A percentile compares a stretch with the other conserved stretches of the same genome.
These are phyloP conservation scores for Dichetophora obliterata DNA, from an alignment of 2,888 invertebrate genomes.

Conservation along the genomic window DNA sequence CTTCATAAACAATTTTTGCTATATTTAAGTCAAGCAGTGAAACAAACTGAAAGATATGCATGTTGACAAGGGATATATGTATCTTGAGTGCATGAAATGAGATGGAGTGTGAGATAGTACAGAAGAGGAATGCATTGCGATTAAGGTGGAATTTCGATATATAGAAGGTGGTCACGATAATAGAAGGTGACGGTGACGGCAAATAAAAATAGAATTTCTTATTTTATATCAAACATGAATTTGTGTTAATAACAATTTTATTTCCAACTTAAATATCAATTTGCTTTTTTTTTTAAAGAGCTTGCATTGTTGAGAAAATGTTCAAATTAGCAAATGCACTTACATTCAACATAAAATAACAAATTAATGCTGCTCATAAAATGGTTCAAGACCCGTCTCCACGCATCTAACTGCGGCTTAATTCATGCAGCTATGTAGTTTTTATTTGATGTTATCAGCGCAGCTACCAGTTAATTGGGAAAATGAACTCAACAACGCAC, in stretches of 20 bases:
- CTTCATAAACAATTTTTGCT: neutral
- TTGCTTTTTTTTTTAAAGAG: neutral
- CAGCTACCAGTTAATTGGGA: slow-evolving; percentile 28
- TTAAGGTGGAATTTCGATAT: neutral
- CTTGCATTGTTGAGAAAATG: neutral
- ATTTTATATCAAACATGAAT: neutral
- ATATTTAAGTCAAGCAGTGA: neutral
- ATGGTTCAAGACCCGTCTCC: neutral
- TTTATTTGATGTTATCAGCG: slow-evolving; percentile 21
- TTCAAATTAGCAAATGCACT: neutral
- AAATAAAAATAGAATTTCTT: neutral
- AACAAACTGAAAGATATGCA: neutral
- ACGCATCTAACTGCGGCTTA: neutral
- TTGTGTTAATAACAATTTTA: neutral
- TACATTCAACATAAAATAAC: neutral
- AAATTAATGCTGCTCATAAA: neutral
- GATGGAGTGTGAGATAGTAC: no score
- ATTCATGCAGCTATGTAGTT: neutral
- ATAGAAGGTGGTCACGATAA: neutral
- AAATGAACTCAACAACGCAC: slow-evolving; percentile 27
- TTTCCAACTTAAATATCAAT: neutral
- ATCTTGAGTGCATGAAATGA: neutral
- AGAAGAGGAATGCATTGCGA: neutral
- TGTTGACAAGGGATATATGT: neutral
- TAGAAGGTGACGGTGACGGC: neutral